Base-by-base conservation (phyloP, 2,888 invertebrate species). In the Hybos culiciformis region DNA sequence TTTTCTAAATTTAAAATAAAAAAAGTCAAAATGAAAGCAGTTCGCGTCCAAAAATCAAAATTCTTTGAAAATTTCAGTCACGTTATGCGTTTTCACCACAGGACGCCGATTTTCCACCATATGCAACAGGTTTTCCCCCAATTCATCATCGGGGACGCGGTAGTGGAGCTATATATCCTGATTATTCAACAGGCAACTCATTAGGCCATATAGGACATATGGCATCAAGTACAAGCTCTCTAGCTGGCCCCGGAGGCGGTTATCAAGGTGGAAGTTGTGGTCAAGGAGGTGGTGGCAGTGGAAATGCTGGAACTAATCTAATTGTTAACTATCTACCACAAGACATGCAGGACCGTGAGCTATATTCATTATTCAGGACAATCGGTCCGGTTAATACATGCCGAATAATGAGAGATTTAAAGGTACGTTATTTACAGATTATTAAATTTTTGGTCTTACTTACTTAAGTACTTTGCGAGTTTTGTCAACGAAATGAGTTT, bases 271-370 rank as follows among this genome's bases (percentile, higher is more conserved):
- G 46, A 18, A 51, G 53, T 49, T 51, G 51, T 45, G 57, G 56
- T 44, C 52, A 48, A 9, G 51, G 53, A 44, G 51, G 51, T 12
- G 48, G 47, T 15, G 48, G 47, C 17, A 50, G 53, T 41, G 60
- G 57, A 52, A 46, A 46, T 39, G 41, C 67, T 50, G 72, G 71
- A 54, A 87, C 87, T 45, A 93, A 93, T 70, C 75, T 94, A 54
- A 94, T 94, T 54, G 84, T 94, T 58, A 94, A 94, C 72, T 94
- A 93, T 67, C 74, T 94, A 56, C 93, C 94, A 23, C 93, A 93
- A 69, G 84, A 81, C 56, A 83, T 93, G 74, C 85, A 86, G 3
- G 93, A 93, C 63, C 83, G 85, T 60, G 91, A 92, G 58, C 73
- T 93, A 44, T 84, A 83, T 61, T 80, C 83, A 51, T 79, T 93